Evolutionary conservation across 2,797 vertebrate genomes (phyloP), one percentile per base, ranked within the genome.

Genomic region (Pipistrellus nathusii): DNA sequence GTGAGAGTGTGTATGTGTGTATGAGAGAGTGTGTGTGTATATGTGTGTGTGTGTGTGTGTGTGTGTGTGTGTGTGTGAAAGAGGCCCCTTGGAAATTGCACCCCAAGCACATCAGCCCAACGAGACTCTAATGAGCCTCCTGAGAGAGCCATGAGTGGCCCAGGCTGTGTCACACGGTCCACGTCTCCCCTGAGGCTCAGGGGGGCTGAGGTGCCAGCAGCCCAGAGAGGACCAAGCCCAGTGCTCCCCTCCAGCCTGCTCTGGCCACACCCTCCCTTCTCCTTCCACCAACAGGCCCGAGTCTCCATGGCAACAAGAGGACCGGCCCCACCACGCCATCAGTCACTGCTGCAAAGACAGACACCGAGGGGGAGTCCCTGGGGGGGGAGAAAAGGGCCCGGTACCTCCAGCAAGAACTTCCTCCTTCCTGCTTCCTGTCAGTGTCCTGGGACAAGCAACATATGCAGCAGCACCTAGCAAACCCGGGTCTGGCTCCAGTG

Each of bases 11-110:
- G 53, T 8, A 5, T 55, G 53, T 8, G 7, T 21, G 20, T 55
- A 17, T 21, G 7, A 5, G 25, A 5, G 57, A 12, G 57, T 27
- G 57, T 12, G 57, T 25, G 55, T 23, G 55, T 57, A 9, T 10
- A 21, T 1, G 55, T 57, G 20, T 53, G 20, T 0, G 41, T 17
- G 14, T 8, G 15, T 5, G 20, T 0, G 32, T 11, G 1, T 20
- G 41, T 17, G 3, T n/a, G 12, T 5, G 20, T 0, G 41, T 18
- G 0, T 20, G 30, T 18, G 17, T 18, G n/a, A 66, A 66, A 72
- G 46, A 44, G 21, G 68, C 38, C 35, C 6, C 25, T 51, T 20
- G 23, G 84, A 18, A 41, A 6, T 23, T 5, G 6, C 20, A 91
- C 17, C 68, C 53, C 57, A n/a, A 57, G 21, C 75, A 80, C 25